Evolutionary conservation across 2,797 vertebrate species (phyloP), one percentile per base, ranked within the genome.

Genomic region (Xenops minutus): DNA sequence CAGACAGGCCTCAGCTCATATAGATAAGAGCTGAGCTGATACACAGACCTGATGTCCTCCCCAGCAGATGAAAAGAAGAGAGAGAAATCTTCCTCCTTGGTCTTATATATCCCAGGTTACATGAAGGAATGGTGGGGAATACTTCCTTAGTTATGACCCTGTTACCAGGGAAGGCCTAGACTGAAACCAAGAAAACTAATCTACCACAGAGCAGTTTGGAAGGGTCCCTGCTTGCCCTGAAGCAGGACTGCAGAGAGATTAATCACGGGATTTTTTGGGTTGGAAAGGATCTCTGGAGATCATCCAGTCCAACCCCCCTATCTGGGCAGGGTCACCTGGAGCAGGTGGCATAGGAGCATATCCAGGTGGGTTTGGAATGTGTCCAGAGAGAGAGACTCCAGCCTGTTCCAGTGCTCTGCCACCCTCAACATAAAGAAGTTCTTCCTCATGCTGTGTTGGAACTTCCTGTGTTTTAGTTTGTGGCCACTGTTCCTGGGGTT

Each of bases 401-500:
- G 3, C 49, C 49, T 26, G 23, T 49, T 51, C 8, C 71, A 37
- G 27, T 29, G 36, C 32, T 83, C 20, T 56, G 36, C 36, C 19
- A 34, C 29, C 6, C 32, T 56, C n/a, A 5, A 15, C 0, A 0
- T 39, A 30, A 69, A 68, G 11, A 62, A 56, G 20, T 11, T 36
- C 37, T 89, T 56, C 10, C 23, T 63, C 36, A 18, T 3, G 32
- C 3, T 39, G 49, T 39, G 20, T 5, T 77, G 58, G 20, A 64
- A 22, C 1, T n/a, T 37, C 43, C n/a, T 64, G 14, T 69, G 11
- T 7, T 51, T 63, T 30, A 19, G 5, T 22, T 83, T 26, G 54
- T 37, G 55, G 12, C 11, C 17, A 5, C 2, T 39, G 29, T 7
- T 39, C 24, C 10, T 51, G 2, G 1, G 0, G 22, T 15, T 77